Base-by-base conservation (phyloP, 2,888 invertebrate species). In the Sialis lutaria region DNA sequence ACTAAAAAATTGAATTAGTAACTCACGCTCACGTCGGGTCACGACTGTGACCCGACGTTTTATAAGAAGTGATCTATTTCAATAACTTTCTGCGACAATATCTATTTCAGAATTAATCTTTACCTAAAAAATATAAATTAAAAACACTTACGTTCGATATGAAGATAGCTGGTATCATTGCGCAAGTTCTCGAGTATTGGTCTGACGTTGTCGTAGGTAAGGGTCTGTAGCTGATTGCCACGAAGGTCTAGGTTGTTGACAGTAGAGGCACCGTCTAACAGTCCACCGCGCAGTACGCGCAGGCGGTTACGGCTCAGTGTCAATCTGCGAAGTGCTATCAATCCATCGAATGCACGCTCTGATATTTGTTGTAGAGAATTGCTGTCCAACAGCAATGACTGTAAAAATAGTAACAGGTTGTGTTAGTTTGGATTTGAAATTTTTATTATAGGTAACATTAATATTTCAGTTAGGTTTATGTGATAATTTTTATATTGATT, bases 181-280 rank as follows among this genome's bases (percentile, higher is more conserved):
- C 79, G 79, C 64, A 88, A 73, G 65, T 83, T 84, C 63, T 78
- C 77, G 64, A 82, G 71, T 65, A 87, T 79, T 50, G 85, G 85
- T 61, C 78, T 75, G 57, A 83, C 73, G 59, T 83, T 83, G 60
- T 81, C 80, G 63, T 75, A 78, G 57, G 82, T 81, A 63, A 89
- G 69, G 47, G 82, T 82, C 63, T 79, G 79, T 58, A 89, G 73
- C 55, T 74, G 71, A 64, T 89, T 89, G 53, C 79, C 76, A 60
- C 83, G 76, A 53, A 89, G 69, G 65, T 88, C 85, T 57, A 89
- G 69, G 54, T 80, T 78, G 57, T 75, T 74, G 30, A 88, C 70
- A 3, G 77, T 77, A 35, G 80, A 73, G 9, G 83, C 79, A n/a
- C 80, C 82, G 51, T 76, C 75, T 52, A 89, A 75, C 51, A 85